Evolutionary conservation across 2,797 vertebrate species (phyloP), one percentile per base, ranked within the genome.

Genomic region (Micrastur ruficollis): DNA sequence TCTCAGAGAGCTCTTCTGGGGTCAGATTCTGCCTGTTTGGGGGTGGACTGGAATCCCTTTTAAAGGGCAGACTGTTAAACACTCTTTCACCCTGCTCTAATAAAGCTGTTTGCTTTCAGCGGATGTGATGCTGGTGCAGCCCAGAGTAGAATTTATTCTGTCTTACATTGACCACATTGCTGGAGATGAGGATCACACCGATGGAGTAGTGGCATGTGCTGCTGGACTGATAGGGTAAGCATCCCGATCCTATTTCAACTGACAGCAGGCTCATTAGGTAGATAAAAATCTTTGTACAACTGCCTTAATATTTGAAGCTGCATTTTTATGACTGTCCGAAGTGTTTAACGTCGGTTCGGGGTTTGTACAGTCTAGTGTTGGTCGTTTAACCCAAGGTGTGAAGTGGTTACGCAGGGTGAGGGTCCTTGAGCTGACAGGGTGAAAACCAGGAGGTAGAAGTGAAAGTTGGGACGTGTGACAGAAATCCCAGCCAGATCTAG

Each of bases 131-230:
- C 97, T 99, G 98, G 99, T 99, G 12, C 99, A 99, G 96, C 99
- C 99, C 34, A 98, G 99, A 90, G 99, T 99, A 96, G 99, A 99
- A 96, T 99, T 99, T 95, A 99, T 99, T 96, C 98, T 99, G 47
- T 99, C 99, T 81, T 99, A 99, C 98, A 99, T 99, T 91, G 99
- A 99, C 94, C 99, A 99, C 98, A 99, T 99, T 71, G 99, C 99
- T 3, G 98, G 99, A 95, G 99, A 99, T 10, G 99, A 99, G 88
- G 99, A 99, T 97, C 99, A 99, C 92, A 99, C 99, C 6, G 99
- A 99, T 3, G 98, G 98, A 2, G 99, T 99, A 4, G 99, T 99
- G 94, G 99, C 99, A 12, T 99, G 99, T 42, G 99, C 99, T 6
- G 99, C 99, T 1, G 99, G 99, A 4, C 98, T 99, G 94, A 99